Evolutionary conservation across 1,140 invertebrate species (phyloP).

Genomic region (Ceratina japonica): DNA sequence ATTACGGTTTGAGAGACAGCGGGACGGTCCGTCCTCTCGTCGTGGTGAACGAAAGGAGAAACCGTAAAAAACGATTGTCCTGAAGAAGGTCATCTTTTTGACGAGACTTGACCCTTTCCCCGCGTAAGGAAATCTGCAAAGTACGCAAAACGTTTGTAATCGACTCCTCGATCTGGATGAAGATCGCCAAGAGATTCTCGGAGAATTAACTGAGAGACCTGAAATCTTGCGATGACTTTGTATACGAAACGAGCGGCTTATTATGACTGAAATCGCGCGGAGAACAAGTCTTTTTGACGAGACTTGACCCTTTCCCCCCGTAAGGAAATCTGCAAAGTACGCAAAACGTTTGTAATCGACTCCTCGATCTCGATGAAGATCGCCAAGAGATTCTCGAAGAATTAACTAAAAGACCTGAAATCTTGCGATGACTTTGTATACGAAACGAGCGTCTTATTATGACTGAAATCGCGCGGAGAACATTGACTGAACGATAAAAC

Average conservation of each 20-base stretch:
- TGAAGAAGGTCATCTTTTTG: no score
- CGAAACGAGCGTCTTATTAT: background rate
- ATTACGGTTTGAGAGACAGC: constrained; percentile 33
- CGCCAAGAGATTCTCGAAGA: no score
- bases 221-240: background rate
- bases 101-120: no score
- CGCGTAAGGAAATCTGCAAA: no score
- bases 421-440: background rate
- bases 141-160: no score
- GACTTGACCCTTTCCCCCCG: no score
- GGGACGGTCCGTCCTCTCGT: constrained; percentile 5
- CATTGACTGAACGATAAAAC: background rate
- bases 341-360: no score
- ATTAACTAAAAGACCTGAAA: background rate
- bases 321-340: no score
- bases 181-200: no score
- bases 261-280: background rate
- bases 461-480: background rate
- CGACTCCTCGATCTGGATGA: no score
- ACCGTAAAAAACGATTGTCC: background rate
- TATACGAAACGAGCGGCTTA: background rate
- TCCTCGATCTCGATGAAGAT: no score
- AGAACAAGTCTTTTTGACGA: no score
- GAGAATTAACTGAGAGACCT: background rate
- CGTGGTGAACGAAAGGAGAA: constrained; percentile 9